Conservation (phyloP, 2,888 invertebrate species). For the Sminthurinus aureus region DNA sequence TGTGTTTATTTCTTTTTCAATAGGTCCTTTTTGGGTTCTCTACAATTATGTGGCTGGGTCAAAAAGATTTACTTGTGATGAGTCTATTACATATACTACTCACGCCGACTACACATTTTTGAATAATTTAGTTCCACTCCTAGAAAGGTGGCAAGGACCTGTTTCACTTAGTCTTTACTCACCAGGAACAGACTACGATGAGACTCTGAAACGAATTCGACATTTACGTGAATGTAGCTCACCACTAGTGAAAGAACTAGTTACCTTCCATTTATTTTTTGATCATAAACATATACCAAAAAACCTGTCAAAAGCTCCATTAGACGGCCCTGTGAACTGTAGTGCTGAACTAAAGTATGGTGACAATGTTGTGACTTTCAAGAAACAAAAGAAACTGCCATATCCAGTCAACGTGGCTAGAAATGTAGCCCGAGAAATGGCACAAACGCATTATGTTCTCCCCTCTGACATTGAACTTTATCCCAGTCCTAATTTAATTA, state of each 20-base stretch:
- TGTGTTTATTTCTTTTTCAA: too few species aligned
- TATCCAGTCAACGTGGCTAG: slow-evolving; percentile 92
- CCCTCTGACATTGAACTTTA: slow-evolving; percentile 91
- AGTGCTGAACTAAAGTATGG: slow-evolving; percentile 69
- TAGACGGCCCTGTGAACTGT: slow-evolving; percentile 47
- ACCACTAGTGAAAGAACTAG: slow-evolving; percentile 77
- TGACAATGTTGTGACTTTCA: slow-evolving; percentile 70
- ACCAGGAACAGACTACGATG: slow-evolving; percentile 82
- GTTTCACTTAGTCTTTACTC: slow-evolving; percentile 87
- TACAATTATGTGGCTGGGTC: slow-evolving; percentile 84
- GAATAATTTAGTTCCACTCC: slow-evolving; percentile 84
- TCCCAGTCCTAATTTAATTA: slow-evolving; percentile 82
- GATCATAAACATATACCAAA: slow-evolving; percentile 84
- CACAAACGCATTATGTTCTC: slow-evolving; percentile 82
- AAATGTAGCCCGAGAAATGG: slow-evolving; percentile 84
- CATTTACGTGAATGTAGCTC: slow-evolving; percentile 78
- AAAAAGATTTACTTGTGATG: slow-evolving; percentile 75
- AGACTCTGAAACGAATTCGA: slow-evolving; percentile 80
- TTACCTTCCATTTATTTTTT: slow-evolving; percentile 90
- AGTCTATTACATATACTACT: slow-evolving; percentile 88
- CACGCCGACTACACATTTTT: slow-evolving; percentile 92
- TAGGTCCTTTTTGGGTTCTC: slow-evolving; percentile 87
- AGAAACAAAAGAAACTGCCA: slow-evolving; percentile 79
- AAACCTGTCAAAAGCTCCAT: slow-evolving; percentile 39
- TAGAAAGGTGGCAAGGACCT: slow-evolving; percentile 88